phyloP scores from a whole-genome alignment of 2,888 invertebrate genomes.

The Pardosa pseudoannulata region DNA sequence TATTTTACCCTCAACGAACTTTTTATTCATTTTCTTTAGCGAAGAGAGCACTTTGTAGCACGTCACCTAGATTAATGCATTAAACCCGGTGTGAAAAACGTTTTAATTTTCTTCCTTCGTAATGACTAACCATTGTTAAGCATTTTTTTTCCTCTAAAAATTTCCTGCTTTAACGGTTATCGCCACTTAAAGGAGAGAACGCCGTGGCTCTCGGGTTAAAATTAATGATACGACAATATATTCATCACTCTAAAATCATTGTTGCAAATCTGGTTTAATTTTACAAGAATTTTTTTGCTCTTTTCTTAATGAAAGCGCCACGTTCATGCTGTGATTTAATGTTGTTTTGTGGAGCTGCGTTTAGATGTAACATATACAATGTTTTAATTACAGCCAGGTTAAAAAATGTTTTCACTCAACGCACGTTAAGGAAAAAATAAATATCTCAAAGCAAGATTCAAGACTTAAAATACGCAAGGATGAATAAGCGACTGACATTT shows the following conservation, averaged over 20 bases:
- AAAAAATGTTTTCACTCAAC: too few relatives aligned
- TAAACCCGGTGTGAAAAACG: constrained; percentile 44
- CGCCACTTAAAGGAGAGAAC: constrained; percentile 50
- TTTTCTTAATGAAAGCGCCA: constrained; percentile 11
- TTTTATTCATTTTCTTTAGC: too few relatives aligned
- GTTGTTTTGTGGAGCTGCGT: too few relatives aligned
- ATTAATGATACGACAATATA: constrained; percentile 63
- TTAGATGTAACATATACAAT: too few relatives aligned
- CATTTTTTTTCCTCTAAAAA: constrained; percentile 27
- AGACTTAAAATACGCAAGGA: too few relatives aligned
- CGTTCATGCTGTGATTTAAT: too few relatives aligned
- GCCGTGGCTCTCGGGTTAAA: constrained; percentile 35
- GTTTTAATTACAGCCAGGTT: too few relatives aligned
- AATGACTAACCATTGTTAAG: constrained; percentile 67
- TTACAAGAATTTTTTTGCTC: constrained; percentile 30
- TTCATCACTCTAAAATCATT: constrained; percentile 68
- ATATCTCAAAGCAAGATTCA: too few relatives aligned
- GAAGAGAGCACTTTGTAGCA: constrained; percentile 14
- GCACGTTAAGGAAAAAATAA: too few relatives aligned
- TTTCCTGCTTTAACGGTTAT: constrained; percentile 59
- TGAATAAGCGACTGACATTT: too few relatives aligned
- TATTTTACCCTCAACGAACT: too few relatives aligned
- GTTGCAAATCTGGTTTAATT: constrained; percentile 67
- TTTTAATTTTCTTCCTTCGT: constrained; percentile 59
- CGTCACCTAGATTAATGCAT: constrained; percentile 56